Base-by-base conservation (phyloP, 2,113 vertebrate genomes). In the Rhinolophus sinicus region DNA sequence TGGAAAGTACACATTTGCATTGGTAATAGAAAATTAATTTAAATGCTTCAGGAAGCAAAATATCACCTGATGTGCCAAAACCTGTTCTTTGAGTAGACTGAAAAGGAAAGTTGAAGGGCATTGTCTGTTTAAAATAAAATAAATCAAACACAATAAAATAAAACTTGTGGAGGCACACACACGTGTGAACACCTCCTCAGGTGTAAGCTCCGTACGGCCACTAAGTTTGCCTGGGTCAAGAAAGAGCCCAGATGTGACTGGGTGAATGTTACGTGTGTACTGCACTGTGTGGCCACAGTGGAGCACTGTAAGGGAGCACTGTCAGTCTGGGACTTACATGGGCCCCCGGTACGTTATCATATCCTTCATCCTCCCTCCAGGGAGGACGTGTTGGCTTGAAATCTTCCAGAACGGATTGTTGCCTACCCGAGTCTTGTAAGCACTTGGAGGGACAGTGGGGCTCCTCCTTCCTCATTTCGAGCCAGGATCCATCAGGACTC, bases 1-100 rank as follows among this genome's bases (percentile, higher is more conserved):
- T 97, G 95, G 96, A 97, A 97, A 96, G 97, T 97, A 98, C 95
- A 97, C 97, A 97, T 98, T 98, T 98, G 97, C 97, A 98, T 97
- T 97, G 97, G 97, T 97, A 98, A 98, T 97, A 96, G 97, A 98
- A 98, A 97, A 96, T 97, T 97, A 97, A 96, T 98, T 97, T 97
- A 96, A 98, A 96, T 97, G 96, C 95, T 98, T 95, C 97, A 96
- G 97, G 97, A 98, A 97, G 95, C 96, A 97, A 97, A 97, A 97
- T 97, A 98, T 97, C 96, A 97, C 97, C 97, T 97, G 97, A 98
- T 96, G 95, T 95, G 91, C 86, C 96, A 89, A 97, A 98, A 97
- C 96, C 95, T 97, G 96, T 97, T 96, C 94, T 95, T 96, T 95
- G 94, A 16, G 80, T 75, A 96, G 58, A 92, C 95, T 92, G 72